These are phyloP conservation scores for Salvelinus alpinus DNA, from an alignment of 2,113 vertebrate species.

Conservation along the genomic window DNA sequence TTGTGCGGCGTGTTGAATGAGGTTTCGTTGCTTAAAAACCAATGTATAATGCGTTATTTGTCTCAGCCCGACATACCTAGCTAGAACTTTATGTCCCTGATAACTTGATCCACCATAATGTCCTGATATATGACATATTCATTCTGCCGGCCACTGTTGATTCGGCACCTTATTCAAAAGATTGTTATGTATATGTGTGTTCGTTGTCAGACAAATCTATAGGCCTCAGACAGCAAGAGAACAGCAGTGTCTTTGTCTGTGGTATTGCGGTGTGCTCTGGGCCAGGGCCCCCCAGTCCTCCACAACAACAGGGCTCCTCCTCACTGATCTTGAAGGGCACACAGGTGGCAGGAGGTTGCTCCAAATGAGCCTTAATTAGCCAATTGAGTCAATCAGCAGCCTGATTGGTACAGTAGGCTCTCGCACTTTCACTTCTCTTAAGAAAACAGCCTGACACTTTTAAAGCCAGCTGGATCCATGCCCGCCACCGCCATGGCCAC, in stretches of 20 bases:
- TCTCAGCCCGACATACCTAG: background rate
- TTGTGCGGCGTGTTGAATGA: background rate
- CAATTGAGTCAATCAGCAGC: slow-evolving; percentile 74
- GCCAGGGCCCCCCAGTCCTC: background rate
- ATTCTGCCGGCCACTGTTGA: background rate
- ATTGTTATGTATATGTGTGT: background rate
- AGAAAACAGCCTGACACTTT: slow-evolving; percentile 1
- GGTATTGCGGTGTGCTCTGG: background rate
- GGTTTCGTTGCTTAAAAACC: background rate
- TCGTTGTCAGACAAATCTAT: background rate
- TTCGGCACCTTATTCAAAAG: background rate
- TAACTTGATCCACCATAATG: background rate
- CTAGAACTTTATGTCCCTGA: background rate
- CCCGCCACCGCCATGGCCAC: slow-evolving; percentile 47
- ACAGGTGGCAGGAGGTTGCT: slow-evolving; percentile 75
- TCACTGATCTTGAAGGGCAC: slow-evolving; percentile 67
- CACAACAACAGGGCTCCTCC: slow-evolving; percentile 18
- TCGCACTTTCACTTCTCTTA: slow-evolving; percentile 35
- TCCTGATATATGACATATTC: background rate
- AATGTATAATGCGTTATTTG: background rate
- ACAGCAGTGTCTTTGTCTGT: background rate
- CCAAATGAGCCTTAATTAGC: slow-evolving; percentile 78
- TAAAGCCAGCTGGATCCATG: slow-evolving; percentile 2
- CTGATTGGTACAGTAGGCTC: slow-evolving; percentile 75
- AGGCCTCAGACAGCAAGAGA: background rate